Percentiles rank a stretch among this genome's conserved stretches.
phyloP scores from a whole-genome alignment of 1,140 invertebrate species.

The Portunus trituberculatus region DNA sequence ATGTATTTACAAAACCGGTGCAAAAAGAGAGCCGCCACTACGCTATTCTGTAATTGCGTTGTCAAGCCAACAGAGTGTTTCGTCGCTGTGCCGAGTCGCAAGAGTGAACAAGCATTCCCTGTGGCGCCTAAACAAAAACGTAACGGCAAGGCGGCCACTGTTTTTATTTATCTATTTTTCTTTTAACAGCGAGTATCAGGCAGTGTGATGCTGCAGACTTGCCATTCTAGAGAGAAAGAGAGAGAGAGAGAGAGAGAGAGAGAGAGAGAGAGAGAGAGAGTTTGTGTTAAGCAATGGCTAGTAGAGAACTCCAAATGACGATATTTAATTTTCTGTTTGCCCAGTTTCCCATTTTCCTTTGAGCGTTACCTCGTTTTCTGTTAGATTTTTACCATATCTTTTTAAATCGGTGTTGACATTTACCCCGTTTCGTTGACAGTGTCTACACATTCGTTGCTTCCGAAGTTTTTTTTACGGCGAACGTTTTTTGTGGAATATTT shows the following conservation, averaged over 20 bases:
- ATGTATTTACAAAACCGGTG: neutral
- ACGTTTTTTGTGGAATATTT: neutral
- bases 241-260: no score
- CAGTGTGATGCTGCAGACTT: no score
- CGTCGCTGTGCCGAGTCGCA: neutral
- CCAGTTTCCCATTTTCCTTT: neutral
- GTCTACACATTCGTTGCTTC: slow-evolving; percentile 23
- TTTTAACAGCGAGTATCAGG: no score
- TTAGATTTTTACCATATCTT: neutral
- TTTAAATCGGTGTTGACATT: neutral
- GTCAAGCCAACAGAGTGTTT: neutral
- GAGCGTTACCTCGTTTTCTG: neutral
- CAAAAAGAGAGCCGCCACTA: neutral
- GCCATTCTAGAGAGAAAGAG: no score
- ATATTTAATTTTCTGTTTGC: slow-evolving; percentile 24
- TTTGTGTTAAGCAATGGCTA: neutral
- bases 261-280: no score
- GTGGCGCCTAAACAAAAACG: neutral
- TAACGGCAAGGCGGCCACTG: no score
- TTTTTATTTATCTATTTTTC: no score
- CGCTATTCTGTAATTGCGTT: neutral
- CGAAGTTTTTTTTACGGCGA: neutral
- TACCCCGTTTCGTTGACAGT: neutral
- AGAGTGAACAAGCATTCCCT: neutral
- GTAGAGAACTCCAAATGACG: neutral